These are phyloP conservation scores for Diarsia mendica DNA, from an alignment of 2,888 invertebrate genomes.

Conservation along the genomic window DNA sequence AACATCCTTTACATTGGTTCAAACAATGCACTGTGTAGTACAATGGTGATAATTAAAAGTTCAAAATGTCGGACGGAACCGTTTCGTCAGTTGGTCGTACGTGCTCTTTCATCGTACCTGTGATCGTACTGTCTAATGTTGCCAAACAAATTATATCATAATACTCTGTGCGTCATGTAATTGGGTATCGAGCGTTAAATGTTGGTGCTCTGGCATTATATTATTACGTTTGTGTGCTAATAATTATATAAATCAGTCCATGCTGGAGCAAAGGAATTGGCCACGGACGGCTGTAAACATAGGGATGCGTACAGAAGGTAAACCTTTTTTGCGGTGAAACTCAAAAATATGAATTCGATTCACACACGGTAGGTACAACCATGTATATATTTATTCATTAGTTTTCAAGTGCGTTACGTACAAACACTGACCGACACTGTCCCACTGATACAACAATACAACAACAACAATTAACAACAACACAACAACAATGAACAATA, in stretches of 20 bases:
- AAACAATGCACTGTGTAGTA: conserved; percentile 1
- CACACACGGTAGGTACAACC: too few species aligned
- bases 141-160: conserved; percentile 53
- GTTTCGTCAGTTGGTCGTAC: conserved; percentile 65
- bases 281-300: background rate
- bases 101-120: conserved; percentile 67
- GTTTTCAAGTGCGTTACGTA: background rate
- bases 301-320: background rate
- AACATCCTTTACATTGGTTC: background rate
- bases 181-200: conserved; percentile 25
- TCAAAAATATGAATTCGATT: conserved; percentile 1
- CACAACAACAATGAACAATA: too few species aligned
- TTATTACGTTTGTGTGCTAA: conserved; percentile 16
- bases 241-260: conserved; percentile 6
- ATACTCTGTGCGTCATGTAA: conserved; percentile 45
- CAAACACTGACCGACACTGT: too few species aligned
- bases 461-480: too few species aligned
- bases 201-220: conserved; percentile 31
- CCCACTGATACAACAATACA: too few species aligned
- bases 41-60: conserved; percentile 56
- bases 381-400: too few species aligned
- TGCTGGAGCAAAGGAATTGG: background rate
- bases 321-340: background rate
- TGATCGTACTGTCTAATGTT: conserved; percentile 56
- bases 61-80: conserved; percentile 40